Conservation (phyloP, 2,888 invertebrate species). For the Agriotes lineatus region DNA sequence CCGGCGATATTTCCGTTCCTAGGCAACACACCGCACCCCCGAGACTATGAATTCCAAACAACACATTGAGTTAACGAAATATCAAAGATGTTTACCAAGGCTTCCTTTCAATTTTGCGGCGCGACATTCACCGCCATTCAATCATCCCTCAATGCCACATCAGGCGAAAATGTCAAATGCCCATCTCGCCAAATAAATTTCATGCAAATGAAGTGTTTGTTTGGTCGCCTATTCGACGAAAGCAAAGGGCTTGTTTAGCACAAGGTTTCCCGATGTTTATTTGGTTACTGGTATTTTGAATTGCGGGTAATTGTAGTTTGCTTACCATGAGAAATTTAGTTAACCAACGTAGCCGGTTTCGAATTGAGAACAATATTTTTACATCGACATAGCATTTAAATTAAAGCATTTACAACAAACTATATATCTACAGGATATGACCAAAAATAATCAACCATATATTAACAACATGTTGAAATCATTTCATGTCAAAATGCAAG, state of each 20-base stretch:
- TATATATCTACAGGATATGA: no score
- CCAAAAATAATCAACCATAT: no score
- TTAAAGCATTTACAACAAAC: no score
- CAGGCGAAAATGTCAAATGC: conserved; percentile 23
- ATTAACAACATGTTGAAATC: no score
- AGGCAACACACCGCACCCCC: conserved; percentile 20
- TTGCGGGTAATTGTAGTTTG: no score
- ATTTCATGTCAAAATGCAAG: no score
- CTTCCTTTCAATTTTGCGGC: conserved; percentile 19
- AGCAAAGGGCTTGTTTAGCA: conserved; percentile 9
- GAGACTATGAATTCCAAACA: conserved; percentile 23
- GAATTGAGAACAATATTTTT: no score
- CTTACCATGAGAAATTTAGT: no score
- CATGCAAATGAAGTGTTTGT: conserved; percentile 28
- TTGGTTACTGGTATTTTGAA: neutral
- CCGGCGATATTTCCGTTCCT: conserved; percentile 4
- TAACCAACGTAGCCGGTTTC: no score
- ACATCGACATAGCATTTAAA: no score
- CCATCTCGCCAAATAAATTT: conserved; percentile 20
- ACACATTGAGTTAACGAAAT: conserved; percentile 17
- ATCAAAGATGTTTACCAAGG: conserved; percentile 21
- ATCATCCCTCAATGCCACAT: conserved; percentile 22
- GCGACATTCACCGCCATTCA: conserved; percentile 18
- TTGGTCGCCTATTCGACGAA: conserved; percentile 18
- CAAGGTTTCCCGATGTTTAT: conserved; percentile 7